Base-by-base conservation (phyloP, 2,888 invertebrate species). In the Stratiomys singularior region DNA sequence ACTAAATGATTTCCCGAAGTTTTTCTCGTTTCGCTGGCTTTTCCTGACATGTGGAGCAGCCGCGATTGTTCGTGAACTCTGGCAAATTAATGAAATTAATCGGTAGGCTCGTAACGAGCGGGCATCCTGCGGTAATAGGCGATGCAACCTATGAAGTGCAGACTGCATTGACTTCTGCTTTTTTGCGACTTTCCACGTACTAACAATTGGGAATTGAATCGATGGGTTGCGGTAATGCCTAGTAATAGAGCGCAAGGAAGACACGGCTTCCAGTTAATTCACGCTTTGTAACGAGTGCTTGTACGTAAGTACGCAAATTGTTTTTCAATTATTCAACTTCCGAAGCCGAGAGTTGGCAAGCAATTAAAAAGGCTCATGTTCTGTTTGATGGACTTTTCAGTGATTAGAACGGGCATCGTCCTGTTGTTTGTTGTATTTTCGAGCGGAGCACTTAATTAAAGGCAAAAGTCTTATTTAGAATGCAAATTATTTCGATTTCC, bases 71-170 rank as follows among this genome's bases (percentile, higher is more conserved):
- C 30, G 64, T 44, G 47, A 71, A 52, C 69, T 52, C 69, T 23
- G n/a, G 69, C 27, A 47, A 71, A 47, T 71, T 71, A 71, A 47
- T 71, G 71, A 47, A 71, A 71, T 71, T 71, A 71, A 71, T 71
- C 71, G 71, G 71, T 46, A 71, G 71, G 71, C 71, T 71, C 18
- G 52, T n/a, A 47, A 52, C 27, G 28, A 71, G 52, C 27, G 9
- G 25, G 47, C 25, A 47, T 23, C 47, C 47, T 71, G 60, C 23
- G 47, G 27, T 23, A n/a, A 71, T 28, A 30, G 64, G 30, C 23
- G 64, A 28, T 64, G 28, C 28, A 30, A 23, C 64, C 23, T n/a
- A 64, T 60, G 18, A 18, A 60, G 60, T 60, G 15, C 15, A 52
- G 52, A 52, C 11, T 18, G 15, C 15, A 13, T 64, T 27, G 64